These are phyloP conservation scores for Phyllotreta cruciferae DNA, from an alignment of 2,888 invertebrate genomes.

Conservation along the genomic window DNA sequence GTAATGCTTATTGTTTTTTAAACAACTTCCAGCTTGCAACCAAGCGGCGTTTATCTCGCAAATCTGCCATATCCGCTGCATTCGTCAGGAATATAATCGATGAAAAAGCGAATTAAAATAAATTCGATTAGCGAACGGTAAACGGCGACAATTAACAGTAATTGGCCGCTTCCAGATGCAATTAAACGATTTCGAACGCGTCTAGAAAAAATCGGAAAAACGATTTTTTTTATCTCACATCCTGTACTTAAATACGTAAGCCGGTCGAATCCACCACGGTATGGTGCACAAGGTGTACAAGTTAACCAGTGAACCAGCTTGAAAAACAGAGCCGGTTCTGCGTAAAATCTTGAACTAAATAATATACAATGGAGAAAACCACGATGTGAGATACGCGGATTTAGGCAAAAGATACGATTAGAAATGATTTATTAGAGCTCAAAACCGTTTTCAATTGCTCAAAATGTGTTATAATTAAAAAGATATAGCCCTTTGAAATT, in stretches of 20 bases:
- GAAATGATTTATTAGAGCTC: too few species aligned
- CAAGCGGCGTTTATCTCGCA: too few species aligned
- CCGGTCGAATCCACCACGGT: constrained; percentile 18
- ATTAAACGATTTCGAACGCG: constrained; percentile 14
- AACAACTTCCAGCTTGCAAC: background rate
- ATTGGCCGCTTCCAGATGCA: constrained; percentile 19
- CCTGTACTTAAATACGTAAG: constrained; percentile 20
- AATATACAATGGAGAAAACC: too few species aligned
- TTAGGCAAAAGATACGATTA: too few species aligned
- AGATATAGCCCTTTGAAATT: too few species aligned
- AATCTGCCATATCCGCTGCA: background rate
- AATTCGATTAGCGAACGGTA: constrained; percentile 6
- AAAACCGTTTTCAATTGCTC: too few species aligned
- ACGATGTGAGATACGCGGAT: too few species aligned
- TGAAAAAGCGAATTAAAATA: background rate
- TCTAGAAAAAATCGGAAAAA: constrained; percentile 23
- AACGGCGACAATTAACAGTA: constrained; percentile 4
- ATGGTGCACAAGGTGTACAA: constrained; percentile 31
- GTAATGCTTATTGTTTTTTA: background rate
- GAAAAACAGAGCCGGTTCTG: constrained; percentile 11
- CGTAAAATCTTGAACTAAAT: too few species aligned
- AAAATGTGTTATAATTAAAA: too few species aligned
- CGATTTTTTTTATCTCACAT: constrained; percentile 23
- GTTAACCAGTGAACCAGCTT: constrained; percentile 27
- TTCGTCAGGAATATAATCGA: background rate